Evolutionary conservation across 2,113 vertebrate species (phyloP).

Genomic region (Nibea coibor): DNA sequence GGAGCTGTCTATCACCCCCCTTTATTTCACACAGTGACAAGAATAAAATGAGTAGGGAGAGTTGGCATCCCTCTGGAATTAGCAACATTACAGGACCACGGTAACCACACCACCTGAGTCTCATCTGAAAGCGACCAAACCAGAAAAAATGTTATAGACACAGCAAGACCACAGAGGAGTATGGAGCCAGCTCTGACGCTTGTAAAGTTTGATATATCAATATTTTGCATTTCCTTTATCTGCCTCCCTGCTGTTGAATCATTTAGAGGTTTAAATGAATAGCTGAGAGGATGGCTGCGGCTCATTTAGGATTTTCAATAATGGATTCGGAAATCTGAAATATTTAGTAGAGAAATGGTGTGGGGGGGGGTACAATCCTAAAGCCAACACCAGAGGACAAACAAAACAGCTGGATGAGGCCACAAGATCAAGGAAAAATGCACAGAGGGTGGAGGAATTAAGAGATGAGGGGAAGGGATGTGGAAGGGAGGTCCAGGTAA

Average conservation of each 20-base stretch:
- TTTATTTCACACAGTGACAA: slow-evolving; percentile 46
- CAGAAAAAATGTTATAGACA: slow-evolving; percentile 11
- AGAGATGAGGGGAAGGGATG: neutral
- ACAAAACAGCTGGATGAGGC: slow-evolving; percentile 61
- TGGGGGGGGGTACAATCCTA: slow-evolving; percentile 55
- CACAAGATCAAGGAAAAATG: slow-evolving; percentile 25
- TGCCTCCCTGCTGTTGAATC: slow-evolving; percentile 60
- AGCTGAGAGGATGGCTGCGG: slow-evolving; percentile 64
- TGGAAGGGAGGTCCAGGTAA: slow-evolving; percentile 11
- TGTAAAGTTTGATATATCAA: slow-evolving; percentile 56
- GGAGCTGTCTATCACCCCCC: slow-evolving; percentile 40
- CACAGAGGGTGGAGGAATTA: slow-evolving; percentile 9
- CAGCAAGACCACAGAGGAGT: slow-evolving; percentile 2
- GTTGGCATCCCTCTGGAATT: slow-evolving; percentile 34
- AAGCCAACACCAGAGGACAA: slow-evolving; percentile 66
- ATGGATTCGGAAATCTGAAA: slow-evolving; percentile 81
- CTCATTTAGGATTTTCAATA: slow-evolving; percentile 82
- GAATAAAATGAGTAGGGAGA: slow-evolving; percentile 34
- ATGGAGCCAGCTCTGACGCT: slow-evolving; percentile 32
- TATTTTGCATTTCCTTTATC: slow-evolving; percentile 68
- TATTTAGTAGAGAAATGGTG: slow-evolving; percentile 75
- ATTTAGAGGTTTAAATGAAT: slow-evolving; percentile 76
- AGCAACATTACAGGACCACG: slow-evolving; percentile 31
- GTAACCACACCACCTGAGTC: slow-evolving; percentile 46
- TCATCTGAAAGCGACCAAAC: slow-evolving; percentile 31